These are phyloP conservation scores for Diarsia mendica DNA, from an alignment of 2,888 invertebrate species.

Conservation along the genomic window DNA sequence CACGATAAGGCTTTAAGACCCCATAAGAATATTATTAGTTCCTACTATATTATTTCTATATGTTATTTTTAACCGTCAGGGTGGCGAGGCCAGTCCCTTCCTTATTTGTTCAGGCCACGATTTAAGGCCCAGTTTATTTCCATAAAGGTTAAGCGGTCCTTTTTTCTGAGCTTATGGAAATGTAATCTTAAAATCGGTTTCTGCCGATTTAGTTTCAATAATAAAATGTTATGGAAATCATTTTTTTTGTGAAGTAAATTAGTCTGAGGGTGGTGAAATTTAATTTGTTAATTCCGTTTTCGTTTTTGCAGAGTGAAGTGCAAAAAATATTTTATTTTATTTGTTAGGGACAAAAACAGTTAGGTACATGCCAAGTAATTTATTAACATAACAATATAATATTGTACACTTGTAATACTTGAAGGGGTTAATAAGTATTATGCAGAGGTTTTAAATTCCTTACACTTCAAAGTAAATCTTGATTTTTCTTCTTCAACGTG, in stretches of 20 bases:
- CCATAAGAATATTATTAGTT: conserved; percentile 47
- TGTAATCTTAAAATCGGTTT: conserved; percentile 68
- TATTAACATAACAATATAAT: background rate
- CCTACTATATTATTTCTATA: conserved; percentile 49
- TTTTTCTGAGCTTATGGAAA: conserved; percentile 66
- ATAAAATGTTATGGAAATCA: conserved; percentile 62
- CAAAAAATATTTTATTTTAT: background rate
- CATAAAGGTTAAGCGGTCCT: conserved; percentile 71
- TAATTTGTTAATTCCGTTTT: background rate
- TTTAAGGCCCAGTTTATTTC: conserved; percentile 72
- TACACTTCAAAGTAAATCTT: no score
- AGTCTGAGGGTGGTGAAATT: conserved; percentile 20
- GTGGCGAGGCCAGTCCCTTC: conserved; percentile 64
- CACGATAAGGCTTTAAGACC: conserved; percentile 26
- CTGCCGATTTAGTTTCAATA: conserved; percentile 63
- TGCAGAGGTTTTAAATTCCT: no score
- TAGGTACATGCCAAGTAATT: background rate
- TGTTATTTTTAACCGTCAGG: conserved; percentile 37
- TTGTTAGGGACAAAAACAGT: background rate
- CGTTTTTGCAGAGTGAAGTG: background rate
- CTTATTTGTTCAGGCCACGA: conserved; percentile 74
- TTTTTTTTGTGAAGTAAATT: conserved; percentile 11
- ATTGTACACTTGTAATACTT: no score
- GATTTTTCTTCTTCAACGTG: no score
- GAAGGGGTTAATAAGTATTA: no score